Percentiles rank a stretch among this genome's conserved stretches.
Evolutionary conservation across 1,140 invertebrate species (phyloP).

Genomic region (Hycleus cichorii): DNA sequence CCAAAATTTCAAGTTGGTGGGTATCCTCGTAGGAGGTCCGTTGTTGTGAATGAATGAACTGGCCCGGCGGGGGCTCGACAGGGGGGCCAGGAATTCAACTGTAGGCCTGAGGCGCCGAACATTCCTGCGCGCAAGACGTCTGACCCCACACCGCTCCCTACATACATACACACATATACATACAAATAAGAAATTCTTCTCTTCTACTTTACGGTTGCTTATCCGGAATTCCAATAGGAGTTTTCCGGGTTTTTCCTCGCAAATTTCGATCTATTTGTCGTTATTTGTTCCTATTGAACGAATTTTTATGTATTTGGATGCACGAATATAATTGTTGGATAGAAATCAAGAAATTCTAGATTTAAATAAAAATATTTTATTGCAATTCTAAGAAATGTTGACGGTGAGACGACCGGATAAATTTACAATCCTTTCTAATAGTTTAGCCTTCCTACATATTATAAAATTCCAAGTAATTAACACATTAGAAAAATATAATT

Average conservation of each 20-base stretch:
- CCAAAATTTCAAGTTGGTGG: constrained; percentile 10
- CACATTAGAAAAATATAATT: neutral
- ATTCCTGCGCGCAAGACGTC: constrained; percentile 47
- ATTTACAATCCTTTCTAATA: no score
- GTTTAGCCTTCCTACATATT: no score
- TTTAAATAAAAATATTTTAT: no score
- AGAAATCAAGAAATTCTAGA: no score
- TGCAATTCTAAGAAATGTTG: no score
- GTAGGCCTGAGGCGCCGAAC: constrained; percentile 51
- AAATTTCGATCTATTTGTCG: neutral
- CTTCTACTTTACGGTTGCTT: neutral
- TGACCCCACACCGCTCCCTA: constrained; percentile 37
- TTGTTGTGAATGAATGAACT: constrained; percentile 34
- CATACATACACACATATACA: constrained; percentile 29
- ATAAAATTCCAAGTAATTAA: no score
- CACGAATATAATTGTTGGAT: no score
- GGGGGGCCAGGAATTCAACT: constrained; percentile 47
- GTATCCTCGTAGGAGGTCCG: constrained; percentile 35
- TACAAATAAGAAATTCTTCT: neutral
- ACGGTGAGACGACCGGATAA: no score
- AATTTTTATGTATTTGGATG: no score
- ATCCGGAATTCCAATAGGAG: neutral
- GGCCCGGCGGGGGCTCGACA: constrained; percentile 38
- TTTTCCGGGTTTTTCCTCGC: neutral
- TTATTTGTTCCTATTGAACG: neutral